Conservation (phyloP, 2,113 vertebrate genomes). For the Sylvilagus bachmani region DNA sequence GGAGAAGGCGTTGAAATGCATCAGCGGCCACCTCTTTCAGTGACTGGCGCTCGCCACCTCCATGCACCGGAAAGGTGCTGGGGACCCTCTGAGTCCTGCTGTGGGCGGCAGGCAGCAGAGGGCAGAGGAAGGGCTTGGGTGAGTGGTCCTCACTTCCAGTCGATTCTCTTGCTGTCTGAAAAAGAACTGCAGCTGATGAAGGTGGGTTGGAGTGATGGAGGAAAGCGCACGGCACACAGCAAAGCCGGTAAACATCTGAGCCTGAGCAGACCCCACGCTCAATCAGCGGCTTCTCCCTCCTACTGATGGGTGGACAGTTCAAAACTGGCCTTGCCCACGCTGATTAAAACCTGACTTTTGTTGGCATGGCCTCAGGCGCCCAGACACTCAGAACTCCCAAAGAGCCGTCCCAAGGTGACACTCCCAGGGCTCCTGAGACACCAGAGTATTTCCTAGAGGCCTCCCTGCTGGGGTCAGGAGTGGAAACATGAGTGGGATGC, state of each 20-base stretch:
- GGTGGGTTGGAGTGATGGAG: not conserved
- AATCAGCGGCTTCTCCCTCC: not conserved
- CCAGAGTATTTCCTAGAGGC: not conserved
- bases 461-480: no score
- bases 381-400: not conserved
- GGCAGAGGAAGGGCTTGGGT: no score
- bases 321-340: accelerated
- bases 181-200: not conserved
- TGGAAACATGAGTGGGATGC: not conserved
- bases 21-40: not conserved
- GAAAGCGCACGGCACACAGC: not conserved
- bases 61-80: accelerated
- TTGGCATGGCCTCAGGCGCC: not conserved
- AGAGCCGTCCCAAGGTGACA: not conserved
- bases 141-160: accelerated
- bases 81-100: not conserved
- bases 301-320: accelerated
- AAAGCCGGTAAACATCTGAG: not conserved
- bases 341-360: not conserved
- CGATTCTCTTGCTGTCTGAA: not conserved
- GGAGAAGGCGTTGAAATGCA: not conserved
- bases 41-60: accelerated
- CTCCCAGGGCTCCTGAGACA: no score
- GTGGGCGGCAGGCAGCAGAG: not conserved
- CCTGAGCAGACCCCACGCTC: not conserved